phyloP scores from a whole-genome alignment of 2,113 vertebrate genomes.

The Misgurnus anguillicaudatus region DNA sequence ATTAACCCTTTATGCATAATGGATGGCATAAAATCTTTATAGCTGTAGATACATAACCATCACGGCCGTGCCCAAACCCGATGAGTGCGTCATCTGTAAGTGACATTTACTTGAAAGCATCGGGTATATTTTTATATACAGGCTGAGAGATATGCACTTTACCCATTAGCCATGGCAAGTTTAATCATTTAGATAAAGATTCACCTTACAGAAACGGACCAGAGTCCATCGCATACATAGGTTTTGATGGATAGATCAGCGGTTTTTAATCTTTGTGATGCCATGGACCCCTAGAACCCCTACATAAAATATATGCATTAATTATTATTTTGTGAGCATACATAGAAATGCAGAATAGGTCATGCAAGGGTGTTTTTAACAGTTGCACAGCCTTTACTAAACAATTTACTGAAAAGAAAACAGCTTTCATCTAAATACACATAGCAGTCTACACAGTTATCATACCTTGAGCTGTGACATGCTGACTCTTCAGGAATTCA shows the following conservation, averaged over 20 bases:
- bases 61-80: conserved; percentile 4
- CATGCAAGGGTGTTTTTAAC: no score
- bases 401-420: no score
- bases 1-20: conserved; percentile 82
- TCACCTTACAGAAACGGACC: conserved; percentile 15
- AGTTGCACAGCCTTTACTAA: no score
- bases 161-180: neutral
- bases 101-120: conserved; percentile 17
- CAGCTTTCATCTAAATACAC: no score
- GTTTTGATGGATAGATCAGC: neutral
- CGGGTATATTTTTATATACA: conserved; percentile 32
- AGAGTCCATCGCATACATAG: neutral
- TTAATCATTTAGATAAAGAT: conserved; percentile 25
- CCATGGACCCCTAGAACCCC: no score
- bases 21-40: conserved; percentile 92
- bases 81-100: conserved; percentile 41
- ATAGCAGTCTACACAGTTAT: no score
- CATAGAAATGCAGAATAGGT: no score
- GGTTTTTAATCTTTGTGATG: no score
- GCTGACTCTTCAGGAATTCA: conserved; percentile 2
- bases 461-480: conserved; percentile 14
- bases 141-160: neutral
- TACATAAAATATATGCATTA: no score
- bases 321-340: no score
- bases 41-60: conserved; percentile 60